These are phyloP conservation scores for Cyprinella venusta DNA, from an alignment of 2,797 vertebrate species.

Conservation along the genomic window DNA sequence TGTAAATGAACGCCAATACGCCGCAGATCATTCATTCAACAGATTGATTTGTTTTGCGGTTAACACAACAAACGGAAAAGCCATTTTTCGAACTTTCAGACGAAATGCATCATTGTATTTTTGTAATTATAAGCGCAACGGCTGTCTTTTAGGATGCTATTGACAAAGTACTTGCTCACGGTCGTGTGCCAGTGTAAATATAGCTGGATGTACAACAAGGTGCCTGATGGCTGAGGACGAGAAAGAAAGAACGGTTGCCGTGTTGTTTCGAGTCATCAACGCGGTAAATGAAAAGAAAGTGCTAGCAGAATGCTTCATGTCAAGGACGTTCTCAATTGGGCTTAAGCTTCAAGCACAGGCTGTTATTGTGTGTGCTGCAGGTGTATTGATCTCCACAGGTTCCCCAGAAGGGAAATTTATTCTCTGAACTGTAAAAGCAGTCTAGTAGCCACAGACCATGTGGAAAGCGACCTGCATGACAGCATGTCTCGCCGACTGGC, in stretches of 20 bases:
- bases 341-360: constrained; percentile 36
- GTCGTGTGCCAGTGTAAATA: constrained; percentile 1
- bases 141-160: constrained; percentile 28
- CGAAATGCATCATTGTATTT: constrained; percentile 3
- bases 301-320: constrained; percentile 27
- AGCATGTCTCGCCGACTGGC: constrained; percentile 23
- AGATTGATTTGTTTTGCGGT: constrained; percentile 39
- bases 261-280: constrained; percentile 19
- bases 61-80: constrained; percentile 22
- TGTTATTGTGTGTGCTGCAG: constrained; percentile 42
- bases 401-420: constrained; percentile 47
- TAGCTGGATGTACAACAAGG: not conserved
- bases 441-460: constrained; percentile 29
- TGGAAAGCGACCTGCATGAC: constrained; percentile 38
- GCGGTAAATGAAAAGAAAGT: constrained; percentile 16
- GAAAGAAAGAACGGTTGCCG: not conserved
- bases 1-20: constrained; percentile 11
- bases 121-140: constrained; percentile 20
- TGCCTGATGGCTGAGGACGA: not conserved
- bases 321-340: constrained; percentile 28
- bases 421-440: constrained; percentile 51
- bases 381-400: constrained; percentile 48
- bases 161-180: constrained; percentile 24
- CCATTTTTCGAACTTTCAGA: constrained; percentile 5
- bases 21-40: constrained; percentile 26